Evolutionary conservation across 2,797 vertebrate species (phyloP).

Genomic region (Coregonus suidteri): DNA sequence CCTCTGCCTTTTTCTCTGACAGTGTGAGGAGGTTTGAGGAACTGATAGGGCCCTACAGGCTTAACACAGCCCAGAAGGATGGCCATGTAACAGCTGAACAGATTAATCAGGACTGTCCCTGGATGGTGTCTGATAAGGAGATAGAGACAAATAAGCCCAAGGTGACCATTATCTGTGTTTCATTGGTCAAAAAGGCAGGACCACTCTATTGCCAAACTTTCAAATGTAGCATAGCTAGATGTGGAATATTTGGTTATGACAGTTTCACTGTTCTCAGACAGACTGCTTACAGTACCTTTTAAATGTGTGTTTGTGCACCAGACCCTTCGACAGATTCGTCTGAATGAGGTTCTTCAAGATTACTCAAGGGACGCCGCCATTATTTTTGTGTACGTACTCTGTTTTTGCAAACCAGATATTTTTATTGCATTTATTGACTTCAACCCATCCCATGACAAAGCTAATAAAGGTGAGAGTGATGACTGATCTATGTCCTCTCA

Average conservation of each 20-base stretch:
- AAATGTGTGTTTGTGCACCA: conserved; percentile 55
- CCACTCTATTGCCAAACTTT: background rate
- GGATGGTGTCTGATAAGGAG: conserved; percentile 91
- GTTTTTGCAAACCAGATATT: background rate
- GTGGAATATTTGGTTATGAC: background rate
- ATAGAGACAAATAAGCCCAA: conserved; percentile 82
- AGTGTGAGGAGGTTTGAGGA: conserved; percentile 86
- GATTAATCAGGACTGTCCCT: conserved; percentile 79
- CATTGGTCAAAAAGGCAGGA: background rate
- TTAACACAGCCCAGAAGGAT: conserved; percentile 80
- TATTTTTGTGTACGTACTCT: conserved; percentile 85
- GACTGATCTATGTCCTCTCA: background rate
- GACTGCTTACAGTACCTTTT: background rate
- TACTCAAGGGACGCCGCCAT: conserved; percentile 89
- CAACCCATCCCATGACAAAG: background rate
- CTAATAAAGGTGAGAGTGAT: background rate
- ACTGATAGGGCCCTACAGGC: conserved; percentile 82
- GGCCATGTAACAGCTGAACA: conserved; percentile 55
- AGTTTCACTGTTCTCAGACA: background rate
- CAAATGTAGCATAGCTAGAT: background rate
- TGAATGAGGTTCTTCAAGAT: conserved; percentile 91
- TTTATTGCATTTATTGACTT: background rate
- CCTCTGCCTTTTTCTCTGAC: conserved; percentile 3
- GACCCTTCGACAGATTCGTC: conserved; percentile 89
- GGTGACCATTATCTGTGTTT: no score